Base-by-base conservation (phyloP, 2,113 vertebrate genomes). In the Anser brachyrhynchus region DNA sequence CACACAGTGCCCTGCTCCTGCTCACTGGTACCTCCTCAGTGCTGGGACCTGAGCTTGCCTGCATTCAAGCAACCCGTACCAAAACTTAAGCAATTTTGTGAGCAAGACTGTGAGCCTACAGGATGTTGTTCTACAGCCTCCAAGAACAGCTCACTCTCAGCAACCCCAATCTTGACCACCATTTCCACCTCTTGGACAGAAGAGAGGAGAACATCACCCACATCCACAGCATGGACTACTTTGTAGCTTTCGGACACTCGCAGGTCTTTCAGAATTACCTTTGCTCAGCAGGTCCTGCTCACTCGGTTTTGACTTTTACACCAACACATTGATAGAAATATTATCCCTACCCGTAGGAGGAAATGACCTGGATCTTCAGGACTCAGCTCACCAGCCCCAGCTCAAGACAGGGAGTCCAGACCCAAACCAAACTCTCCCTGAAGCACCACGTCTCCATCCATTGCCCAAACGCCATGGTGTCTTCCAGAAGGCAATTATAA, bases 401-500 rank as follows among this genome's bases (percentile, higher is more conserved):
- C 31, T 84, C 25, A 8, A 44, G 57, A 72, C 39, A 92, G 20
- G 23, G 33, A 76, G 29, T 1, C 35, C 81, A 77, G 76, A 90
- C 85, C 66, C 87, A 96, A 94, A 82, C 29, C 78, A 85, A 79
- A 88, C 44, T 35, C 59, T 58, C 0, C 1, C 41, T 86, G 59
- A 35, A 83, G 29, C 2, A 5, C 33, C 0, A 0, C 1, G 22
- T 80, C 87, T 89, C 51, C 44, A 74, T 18, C 80, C 86, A 44
- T 69, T 0, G 0, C 33, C 54, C 86, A 69, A 52, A 69, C 0
- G 0, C 79, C 18, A 14, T 35, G n/a, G 75, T 0, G 0, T 44
- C 64, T 92, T 93, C 69, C 76, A 92, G 64, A 3, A 84, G 80
- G 55, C 44, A 80, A 70, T 89, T 39, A 39, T 6, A 25, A 25